phyloP scores from a whole-genome alignment of 2,888 invertebrate species.

The Nudaria mundana region DNA sequence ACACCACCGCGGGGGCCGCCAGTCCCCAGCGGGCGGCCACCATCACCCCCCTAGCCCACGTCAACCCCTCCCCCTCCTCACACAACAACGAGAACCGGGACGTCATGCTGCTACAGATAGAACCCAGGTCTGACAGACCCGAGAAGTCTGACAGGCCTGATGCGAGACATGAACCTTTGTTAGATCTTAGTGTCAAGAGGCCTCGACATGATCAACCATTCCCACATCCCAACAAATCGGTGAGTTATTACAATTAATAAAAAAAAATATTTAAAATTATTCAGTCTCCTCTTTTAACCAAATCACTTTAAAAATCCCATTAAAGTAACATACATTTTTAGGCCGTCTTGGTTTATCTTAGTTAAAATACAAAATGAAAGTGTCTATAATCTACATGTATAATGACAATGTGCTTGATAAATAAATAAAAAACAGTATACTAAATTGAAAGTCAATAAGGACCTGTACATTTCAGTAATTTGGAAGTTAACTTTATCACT shows the following conservation, averaged over 20 bases:
- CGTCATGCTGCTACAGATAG: constrained; percentile 81
- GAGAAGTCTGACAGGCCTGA: constrained; percentile 83
- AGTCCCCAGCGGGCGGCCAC: constrained; percentile 73
- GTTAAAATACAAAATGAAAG: too few species aligned
- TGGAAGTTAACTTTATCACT: too few species aligned
- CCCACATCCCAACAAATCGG: constrained; percentile 52
- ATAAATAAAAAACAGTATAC: too few species aligned
- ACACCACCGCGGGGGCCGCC: constrained; percentile 48
- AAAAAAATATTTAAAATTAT: too few species aligned
- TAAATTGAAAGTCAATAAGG: too few species aligned
- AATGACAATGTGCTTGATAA: too few species aligned
- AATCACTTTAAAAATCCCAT: background rate
- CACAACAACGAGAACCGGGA: constrained; percentile 79
- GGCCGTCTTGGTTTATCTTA: too few species aligned
- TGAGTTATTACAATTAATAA: constrained; percentile 20
- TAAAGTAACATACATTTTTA: too few species aligned
- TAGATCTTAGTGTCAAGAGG: constrained; percentile 50
- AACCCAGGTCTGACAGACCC: constrained; percentile 72
- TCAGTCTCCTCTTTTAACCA: too few species aligned
- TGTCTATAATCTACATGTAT: too few species aligned
- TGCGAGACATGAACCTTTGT: constrained; percentile 32
- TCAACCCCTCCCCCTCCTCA: constrained; percentile 12
- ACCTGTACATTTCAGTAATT: too few species aligned
- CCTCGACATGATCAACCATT: constrained; percentile 41
- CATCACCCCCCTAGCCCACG: constrained; percentile 84